Percentiles rank a stretch among this genome's conserved stretches.
These are phyloP conservation scores for Patagioenas fasciata DNA, from an alignment of 2,113 vertebrate genomes.

Conservation along the genomic window DNA sequence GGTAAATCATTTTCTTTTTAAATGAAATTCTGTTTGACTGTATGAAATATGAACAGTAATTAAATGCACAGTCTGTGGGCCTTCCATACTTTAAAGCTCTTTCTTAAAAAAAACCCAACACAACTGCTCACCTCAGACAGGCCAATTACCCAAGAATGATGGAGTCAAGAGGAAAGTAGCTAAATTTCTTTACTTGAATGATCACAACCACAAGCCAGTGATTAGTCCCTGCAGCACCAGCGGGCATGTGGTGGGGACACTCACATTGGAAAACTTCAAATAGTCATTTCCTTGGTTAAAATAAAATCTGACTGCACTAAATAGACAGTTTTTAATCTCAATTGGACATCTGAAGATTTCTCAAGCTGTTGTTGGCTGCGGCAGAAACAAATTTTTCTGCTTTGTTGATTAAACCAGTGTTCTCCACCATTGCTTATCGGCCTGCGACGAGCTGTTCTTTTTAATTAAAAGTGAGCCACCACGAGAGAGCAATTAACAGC, in stretches of 20 bases:
- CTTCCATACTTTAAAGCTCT: constrained; percentile 83
- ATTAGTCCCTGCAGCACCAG: constrained; percentile 92
- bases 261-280: constrained; percentile 94
- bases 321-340: constrained; percentile 99
- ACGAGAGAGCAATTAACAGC: constrained; percentile 99
- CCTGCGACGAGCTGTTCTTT: constrained; percentile 95
- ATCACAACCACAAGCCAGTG: constrained; percentile 89
- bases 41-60: constrained; percentile 89
- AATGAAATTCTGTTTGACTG: constrained; percentile 81
- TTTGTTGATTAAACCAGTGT: constrained; percentile 99
- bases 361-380: constrained; percentile 88
- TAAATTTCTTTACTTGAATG: constrained; percentile 98
- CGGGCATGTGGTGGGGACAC: constrained; percentile 84
- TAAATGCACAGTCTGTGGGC: constrained; percentile 87
- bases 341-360: constrained; percentile 99
- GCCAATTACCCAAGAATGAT: constrained; percentile 90
- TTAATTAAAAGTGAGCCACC: constrained; percentile 99
- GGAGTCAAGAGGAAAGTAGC: constrained; percentile 88
- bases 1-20: constrained; percentile 81
- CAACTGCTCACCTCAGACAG: constrained; percentile 86
- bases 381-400: constrained; percentile 95
- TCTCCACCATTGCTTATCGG: constrained; percentile 95
- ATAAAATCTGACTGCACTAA: constrained; percentile 98
- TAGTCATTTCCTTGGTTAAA: constrained; percentile 90
- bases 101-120: constrained; percentile 66